Conservation (phyloP, 2,888 invertebrate genomes). For the Caenorhabditis sp. region DNA sequence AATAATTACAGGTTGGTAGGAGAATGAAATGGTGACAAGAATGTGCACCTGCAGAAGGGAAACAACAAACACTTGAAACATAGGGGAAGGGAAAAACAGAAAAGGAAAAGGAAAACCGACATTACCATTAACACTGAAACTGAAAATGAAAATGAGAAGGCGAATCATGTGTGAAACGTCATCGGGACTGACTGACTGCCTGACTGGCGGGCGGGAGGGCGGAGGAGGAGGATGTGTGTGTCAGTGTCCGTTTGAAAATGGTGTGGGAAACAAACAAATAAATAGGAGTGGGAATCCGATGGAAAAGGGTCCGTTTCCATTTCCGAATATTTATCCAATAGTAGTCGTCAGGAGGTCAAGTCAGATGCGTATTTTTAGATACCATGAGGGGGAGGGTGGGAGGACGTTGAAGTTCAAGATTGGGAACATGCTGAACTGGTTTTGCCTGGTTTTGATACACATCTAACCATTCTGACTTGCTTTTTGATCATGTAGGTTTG, state of each 20-base stretch:
- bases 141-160: not conserved
- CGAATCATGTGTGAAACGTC: constrained; percentile 31
- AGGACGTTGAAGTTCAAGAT: too few species aligned
- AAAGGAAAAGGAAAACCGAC: not conserved
- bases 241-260: constrained; percentile 6
- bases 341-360: not conserved
- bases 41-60: too few species aligned
- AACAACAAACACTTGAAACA: too few species aligned
- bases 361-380: not conserved
- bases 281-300: constrained; percentile 28
- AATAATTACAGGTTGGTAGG: constrained; percentile 7
- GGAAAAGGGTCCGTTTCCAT: constrained; percentile 22
- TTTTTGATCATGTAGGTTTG: too few species aligned
- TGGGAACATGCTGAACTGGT: too few species aligned
- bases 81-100: not conserved
- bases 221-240: constrained; percentile 1
- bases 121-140: not conserved
- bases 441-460: too few species aligned
- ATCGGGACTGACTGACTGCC: too few species aligned
- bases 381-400: not conserved
- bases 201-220: too few species aligned
- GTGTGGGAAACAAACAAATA: constrained; percentile 63
- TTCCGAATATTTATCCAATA: not conserved
- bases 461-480: not conserved
- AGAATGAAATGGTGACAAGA: not conserved